phyloP scores from a whole-genome alignment of 2,888 invertebrate species.

The Megamerina dolium region DNA sequence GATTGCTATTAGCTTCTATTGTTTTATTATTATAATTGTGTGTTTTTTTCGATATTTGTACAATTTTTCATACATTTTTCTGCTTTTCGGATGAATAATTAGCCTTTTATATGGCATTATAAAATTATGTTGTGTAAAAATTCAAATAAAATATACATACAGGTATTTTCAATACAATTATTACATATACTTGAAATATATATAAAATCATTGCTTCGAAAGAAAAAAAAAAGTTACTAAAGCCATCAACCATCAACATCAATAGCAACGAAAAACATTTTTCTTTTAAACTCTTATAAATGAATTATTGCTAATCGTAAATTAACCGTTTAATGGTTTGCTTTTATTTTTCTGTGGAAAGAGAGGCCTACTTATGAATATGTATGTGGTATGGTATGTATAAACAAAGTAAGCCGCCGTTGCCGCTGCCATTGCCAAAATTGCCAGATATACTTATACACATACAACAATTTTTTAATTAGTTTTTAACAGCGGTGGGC shows the following conservation, averaged over 20 bases:
- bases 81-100: constrained; percentile 29
- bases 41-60: not conserved
- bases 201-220: too few relatives aligned
- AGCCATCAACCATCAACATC: not conserved
- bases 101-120: constrained; percentile 31
- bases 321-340: constrained; percentile 28
- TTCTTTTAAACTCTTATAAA: constrained; percentile 21
- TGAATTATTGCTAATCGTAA: constrained; percentile 34
- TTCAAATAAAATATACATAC: not conserved
- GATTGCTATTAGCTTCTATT: too few relatives aligned
- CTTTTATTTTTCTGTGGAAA: constrained; percentile 25
- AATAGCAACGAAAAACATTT: not conserved
- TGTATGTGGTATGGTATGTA: too few relatives aligned
- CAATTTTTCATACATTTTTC: not conserved
- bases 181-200: too few relatives aligned
- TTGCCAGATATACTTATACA: constrained; percentile 24
- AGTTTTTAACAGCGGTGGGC: constrained; percentile 36
- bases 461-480: constrained; percentile 33
- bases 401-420: constrained; percentile 10
- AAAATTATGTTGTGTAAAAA: constrained; percentile 35
- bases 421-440: constrained; percentile 5
- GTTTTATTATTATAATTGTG: too few relatives aligned
- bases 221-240: too few relatives aligned
- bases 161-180: too few relatives aligned
- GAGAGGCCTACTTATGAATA: too few relatives aligned